Evolutionary conservation across 2,888 invertebrate genomes (phyloP).

Genomic region (Kryphioiulus occultus): DNA sequence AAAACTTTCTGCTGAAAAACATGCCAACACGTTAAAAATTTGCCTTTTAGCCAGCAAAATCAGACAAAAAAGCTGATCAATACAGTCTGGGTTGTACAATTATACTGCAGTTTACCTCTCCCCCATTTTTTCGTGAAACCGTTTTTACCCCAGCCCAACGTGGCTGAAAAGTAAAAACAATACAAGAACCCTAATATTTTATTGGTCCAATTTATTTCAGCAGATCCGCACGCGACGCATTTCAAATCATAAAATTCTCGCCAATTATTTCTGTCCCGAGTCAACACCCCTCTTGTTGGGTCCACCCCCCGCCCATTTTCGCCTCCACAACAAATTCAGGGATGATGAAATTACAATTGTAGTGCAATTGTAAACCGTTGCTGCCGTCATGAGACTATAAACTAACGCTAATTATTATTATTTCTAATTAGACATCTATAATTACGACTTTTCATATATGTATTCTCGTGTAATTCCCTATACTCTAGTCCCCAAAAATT

Average conservation of each 20-base stretch:
- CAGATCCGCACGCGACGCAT: slow-evolving; percentile 20
- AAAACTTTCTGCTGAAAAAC: too few species aligned
- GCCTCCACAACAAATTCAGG: slow-evolving; percentile 43
- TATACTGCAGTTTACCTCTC: too few species aligned
- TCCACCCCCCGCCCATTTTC: slow-evolving; percentile 41
- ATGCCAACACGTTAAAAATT: too few species aligned
- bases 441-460: slow-evolving; percentile 8
- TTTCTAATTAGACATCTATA: slow-evolving; percentile 42
- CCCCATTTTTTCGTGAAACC: neutral
- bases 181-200: neutral
- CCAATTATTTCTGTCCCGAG: neutral
- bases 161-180: neutral
- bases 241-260: slow-evolving; percentile 25
- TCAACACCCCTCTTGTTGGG: neutral
- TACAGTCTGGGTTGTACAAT: too few species aligned
- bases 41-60: too few species aligned
- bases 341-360: slow-evolving; percentile 32
- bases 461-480: neutral
- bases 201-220: slow-evolving; percentile 28
- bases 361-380: slow-evolving; percentile 32
- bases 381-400: slow-evolving; percentile 11
- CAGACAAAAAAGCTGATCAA: too few species aligned
- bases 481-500: neutral
- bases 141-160: neutral
- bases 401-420: slow-evolving; percentile 42